Evolutionary conservation across 2,113 vertebrate species (phyloP), one percentile per base, ranked within the genome.

Genomic region (Malurus melanocephalus): DNA sequence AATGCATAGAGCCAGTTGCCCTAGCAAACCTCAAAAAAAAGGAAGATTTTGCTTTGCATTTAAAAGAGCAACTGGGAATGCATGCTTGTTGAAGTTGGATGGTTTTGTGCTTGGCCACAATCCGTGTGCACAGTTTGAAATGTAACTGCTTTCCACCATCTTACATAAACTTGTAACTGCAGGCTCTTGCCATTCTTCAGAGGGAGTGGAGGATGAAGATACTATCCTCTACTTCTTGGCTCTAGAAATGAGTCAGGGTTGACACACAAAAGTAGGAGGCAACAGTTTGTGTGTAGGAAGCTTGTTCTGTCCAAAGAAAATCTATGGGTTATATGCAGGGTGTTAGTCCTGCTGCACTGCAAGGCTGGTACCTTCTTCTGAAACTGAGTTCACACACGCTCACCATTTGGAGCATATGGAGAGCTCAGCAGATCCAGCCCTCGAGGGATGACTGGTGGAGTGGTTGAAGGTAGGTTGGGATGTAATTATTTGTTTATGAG

Each of bases 251-350:
- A 95, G 83, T 93, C 86, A 93, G 85, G 80, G 55, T 94, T 94
- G 94, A 88, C 84, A 90, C 74, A 90, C 55, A 82, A 75, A 91
- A 93, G 92, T 93, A 81, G 93, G 93, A 94, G 92, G 93, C 86
- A 92, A 66, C 83, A 90, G 90, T 91, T 79, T 90, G 86, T 87
- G 75, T 93, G 92, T 95, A 85, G 90, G 90, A 96, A 88, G 83
- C 35, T 87, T 79, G 66, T 94, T 79, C 88, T 79, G 83, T 81
- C 93, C 92, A 68, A 76, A 91, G 56, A 65, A 81, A 85, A 93
- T 67, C 11, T 78, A 48, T 82, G 78, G 93, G 83, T 84, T 91
- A 62, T 67, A 51, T 52, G 28, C 61, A 86, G 55, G 66, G 46
- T 48, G 40, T 75, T 81, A 72, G 80, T 79, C 80, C 81, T 69